Base-by-base conservation (phyloP, 2,888 invertebrate genomes). In the Agonopterix arenella region DNA sequence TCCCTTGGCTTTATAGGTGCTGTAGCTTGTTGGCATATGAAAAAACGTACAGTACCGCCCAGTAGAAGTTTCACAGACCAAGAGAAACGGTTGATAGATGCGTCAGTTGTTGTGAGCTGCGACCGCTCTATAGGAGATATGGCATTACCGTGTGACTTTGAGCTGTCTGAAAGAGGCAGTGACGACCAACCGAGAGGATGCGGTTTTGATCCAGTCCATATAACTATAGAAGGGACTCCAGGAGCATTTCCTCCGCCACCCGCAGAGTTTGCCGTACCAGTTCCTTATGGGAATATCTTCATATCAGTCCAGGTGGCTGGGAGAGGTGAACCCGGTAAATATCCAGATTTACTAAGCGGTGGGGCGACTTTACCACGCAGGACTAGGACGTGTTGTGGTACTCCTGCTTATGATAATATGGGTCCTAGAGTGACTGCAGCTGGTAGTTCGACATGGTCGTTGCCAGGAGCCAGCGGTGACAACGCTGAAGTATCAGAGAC, bases 351-450 rank as follows among this genome's bases (percentile, higher is more conserved):
- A 56, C 80, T 96, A 59, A 85, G 83, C 55, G 78, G 83, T 56
- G 78, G 83, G 51, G 80, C 88, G 28, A 84, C 90, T 51, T 61
- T 90, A 42, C 92, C 91, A 8, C 72, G 91, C 48, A 73, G 91
- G 47, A 84, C 73, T 57, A 72, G 86, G 53, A 83, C 78, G 43
- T 89, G 84, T 57, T 91, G 84, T 73, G 80, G 89, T 38, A 89
- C 84, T 58, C 93, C 94, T 38, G 95, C 94, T 47, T 97, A 97
- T 76, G 97, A 97, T 81, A 96, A 96, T 80, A 96, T 97, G 94
- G 97, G 97, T 1, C 95, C 96, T 41, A 91, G 97, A 64, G 95
- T 97, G 48, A 97, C 97, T n/a, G 96, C 96, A 10, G 95, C 95
- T 1, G 78, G 97, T 91, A 70, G 96, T 92, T 86, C 96, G 0